Base-by-base conservation (phyloP, 2,113 vertebrate species). In the Serilophus lunatus region DNA sequence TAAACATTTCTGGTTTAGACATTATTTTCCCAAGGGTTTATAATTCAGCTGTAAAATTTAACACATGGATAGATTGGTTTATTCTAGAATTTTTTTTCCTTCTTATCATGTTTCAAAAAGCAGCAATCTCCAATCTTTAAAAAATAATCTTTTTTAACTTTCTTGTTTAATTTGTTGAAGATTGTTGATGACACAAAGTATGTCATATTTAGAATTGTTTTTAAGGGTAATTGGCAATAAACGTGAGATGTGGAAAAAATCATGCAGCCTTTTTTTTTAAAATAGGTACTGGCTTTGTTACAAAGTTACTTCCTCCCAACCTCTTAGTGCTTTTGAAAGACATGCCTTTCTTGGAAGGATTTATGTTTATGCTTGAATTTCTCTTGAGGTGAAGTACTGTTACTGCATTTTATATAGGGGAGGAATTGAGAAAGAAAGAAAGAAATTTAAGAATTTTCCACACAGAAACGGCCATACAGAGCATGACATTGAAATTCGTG, bases 1-100 rank as follows among this genome's bases (percentile, higher is more conserved):
- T 75, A 89, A 96, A 71, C 47, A 78, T 93, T 96, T 94, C 78
- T 33, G 4, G 66, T 96, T 44, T 10, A 93, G 86, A 63, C 53
- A 59, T 64, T 47, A 11, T 70, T 57, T 75, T 92, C 69, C 44
- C 81, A 57, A 45, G 53, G 33, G 45, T 86, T 92, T 87, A 33
- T 61, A 92, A 92, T 85, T 88, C 86, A 87, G 18, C 61, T 89
- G 12, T 66, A 82, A 88, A 86, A 69, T 38, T 87, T 82, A 88
- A 66, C 28, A 86, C 19, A 22, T 22, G 20, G 68, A 69, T 36
- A 56, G 35, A 71, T 24, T 68, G 63, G 63, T 82, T 74, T 13
- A 68, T 38, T 56, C 40, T 68, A 77, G 66, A 92, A 50, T 65
- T 64, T 68, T 60, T 12, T 53, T 71, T 47, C 35, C 79, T 90